Percentiles rank a stretch among this genome's conserved stretches.
These are phyloP conservation scores for Ptyas mucosa DNA, from an alignment of 2,113 vertebrate genomes.

Conservation along the genomic window DNA sequence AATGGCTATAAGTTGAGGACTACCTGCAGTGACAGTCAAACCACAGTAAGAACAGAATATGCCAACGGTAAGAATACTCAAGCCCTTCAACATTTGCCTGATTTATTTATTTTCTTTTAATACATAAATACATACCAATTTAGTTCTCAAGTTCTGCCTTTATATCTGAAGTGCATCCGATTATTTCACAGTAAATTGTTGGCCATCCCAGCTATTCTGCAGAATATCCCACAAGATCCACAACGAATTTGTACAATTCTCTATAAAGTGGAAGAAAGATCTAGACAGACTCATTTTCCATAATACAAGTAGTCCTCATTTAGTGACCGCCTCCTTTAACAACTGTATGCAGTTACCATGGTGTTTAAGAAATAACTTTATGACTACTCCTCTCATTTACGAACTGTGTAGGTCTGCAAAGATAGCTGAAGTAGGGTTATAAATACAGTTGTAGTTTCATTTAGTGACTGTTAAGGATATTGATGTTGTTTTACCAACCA, in stretches of 20 bases:
- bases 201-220: not conserved
- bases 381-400: not conserved
- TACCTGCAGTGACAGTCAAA: not conserved
- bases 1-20: not conserved
- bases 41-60: slow-evolving; percentile 6
- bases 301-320: not conserved
- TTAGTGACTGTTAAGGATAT: too few species aligned
- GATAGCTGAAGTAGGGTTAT: not conserved
- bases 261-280: not conserved
- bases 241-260: not conserved
- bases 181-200: not conserved
- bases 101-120: not conserved
- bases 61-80: not conserved
- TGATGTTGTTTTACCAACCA: too few species aligned
- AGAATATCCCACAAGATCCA: too few species aligned
- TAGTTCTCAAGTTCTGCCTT: not conserved
- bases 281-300: not conserved
- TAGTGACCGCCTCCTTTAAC: not conserved
- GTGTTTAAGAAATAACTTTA: not conserved
- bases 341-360: not conserved
- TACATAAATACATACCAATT: not conserved
- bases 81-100: not conserved
- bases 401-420: not conserved
- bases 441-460: not conserved
- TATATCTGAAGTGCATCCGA: not conserved